These are phyloP conservation scores for Drosophila biarmipes DNA, from an alignment of 1,140 invertebrate genomes.

Conservation along the genomic window DNA sequence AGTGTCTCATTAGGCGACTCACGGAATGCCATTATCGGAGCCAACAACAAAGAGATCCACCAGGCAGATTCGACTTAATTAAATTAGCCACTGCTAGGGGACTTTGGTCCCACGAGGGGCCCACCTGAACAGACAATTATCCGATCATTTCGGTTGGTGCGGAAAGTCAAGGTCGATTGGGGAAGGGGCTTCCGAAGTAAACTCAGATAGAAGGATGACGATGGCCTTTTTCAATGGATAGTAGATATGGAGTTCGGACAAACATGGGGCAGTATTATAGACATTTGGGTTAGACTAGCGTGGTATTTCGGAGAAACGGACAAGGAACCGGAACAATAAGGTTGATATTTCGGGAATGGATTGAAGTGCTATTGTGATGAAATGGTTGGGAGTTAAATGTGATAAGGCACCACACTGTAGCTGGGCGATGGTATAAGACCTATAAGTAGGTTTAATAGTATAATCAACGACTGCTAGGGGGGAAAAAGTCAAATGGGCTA, in stretches of 20 bases:
- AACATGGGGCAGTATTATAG: not conserved
- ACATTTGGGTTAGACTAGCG: no score
- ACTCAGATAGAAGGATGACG: slow-evolving; percentile 3
- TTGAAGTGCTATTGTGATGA: not conserved
- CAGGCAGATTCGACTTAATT: slow-evolving; percentile 33
- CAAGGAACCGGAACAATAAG: no score
- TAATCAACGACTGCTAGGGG: not conserved
- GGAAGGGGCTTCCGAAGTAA: not conserved
- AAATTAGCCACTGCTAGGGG: slow-evolving; percentile 27
- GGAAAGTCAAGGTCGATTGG: slow-evolving; percentile 17
- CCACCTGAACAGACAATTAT: slow-evolving; percentile 47
- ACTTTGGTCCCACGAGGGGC: slow-evolving; percentile 31
- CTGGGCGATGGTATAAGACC: not conserved
- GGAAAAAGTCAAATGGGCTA: not conserved
- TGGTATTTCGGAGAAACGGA: no score
- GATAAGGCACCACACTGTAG: no score
- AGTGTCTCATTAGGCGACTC: not conserved
- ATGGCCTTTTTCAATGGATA: not conserved
- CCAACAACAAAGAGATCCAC: slow-evolving; percentile 15
- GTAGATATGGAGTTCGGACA: not conserved
- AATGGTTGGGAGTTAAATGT: not conserved
- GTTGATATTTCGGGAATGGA: not conserved
- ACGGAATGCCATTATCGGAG: not conserved
- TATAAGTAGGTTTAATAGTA: not conserved
- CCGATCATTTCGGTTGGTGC: slow-evolving; percentile 27